Conservation (phyloP, 1,140 invertebrate genomes). For the Bombus superbus region DNA sequence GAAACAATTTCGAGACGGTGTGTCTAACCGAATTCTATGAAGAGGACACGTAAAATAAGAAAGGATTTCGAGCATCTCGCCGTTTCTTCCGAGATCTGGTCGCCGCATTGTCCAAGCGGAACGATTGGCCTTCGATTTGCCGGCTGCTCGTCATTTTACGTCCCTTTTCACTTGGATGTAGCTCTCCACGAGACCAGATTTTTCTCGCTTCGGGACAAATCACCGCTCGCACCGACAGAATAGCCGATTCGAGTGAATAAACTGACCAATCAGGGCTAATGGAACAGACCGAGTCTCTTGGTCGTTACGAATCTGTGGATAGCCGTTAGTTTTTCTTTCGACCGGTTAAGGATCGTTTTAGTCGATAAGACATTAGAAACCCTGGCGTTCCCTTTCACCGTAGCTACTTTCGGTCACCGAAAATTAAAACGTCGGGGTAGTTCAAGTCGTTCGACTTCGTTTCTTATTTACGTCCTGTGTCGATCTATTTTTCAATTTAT, state of each 20-base stretch:
- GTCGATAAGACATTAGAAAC: not conserved
- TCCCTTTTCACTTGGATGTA: not conserved
- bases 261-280: conserved; percentile 44
- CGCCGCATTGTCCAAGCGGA: conserved; percentile 8
- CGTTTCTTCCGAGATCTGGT: not conserved
- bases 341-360: not conserved
- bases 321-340: conserved; percentile 21
- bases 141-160: conserved; percentile 31
- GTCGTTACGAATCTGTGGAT: conserved; percentile 34
- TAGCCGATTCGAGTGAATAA: conserved; percentile 38
- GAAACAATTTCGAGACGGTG: not conserved
- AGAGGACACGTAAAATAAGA: conserved; percentile 5
- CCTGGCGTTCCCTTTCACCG: not conserved
- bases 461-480: too few species aligned
- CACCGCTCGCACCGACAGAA: not conserved
- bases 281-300: conserved; percentile 7
- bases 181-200: not conserved
- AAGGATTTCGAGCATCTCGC: not conserved
- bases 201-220: conserved; percentile 41
- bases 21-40: not conserved
- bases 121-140: conserved; percentile 38
- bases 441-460: not conserved
- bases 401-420: not conserved
- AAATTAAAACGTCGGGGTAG: not conserved
- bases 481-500: too few species aligned